Evolutionary conservation across 2,113 vertebrate species (phyloP).

Genomic region (Turnix velox): DNA sequence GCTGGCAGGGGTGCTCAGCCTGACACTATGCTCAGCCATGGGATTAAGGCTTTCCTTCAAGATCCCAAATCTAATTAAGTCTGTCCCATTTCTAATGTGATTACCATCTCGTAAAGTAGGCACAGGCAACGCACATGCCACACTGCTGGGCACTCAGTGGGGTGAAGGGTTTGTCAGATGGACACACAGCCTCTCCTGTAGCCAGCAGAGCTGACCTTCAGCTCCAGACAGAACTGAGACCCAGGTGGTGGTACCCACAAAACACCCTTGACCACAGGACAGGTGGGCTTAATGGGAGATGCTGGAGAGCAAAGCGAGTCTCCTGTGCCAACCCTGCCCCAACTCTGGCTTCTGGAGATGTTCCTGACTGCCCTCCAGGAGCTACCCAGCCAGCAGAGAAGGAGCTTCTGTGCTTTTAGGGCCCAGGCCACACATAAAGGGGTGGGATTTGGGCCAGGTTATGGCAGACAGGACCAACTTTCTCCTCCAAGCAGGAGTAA

Average conservation of each 20-base stretch:
- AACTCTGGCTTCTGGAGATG: not conserved
- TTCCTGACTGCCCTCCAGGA: not conserved
- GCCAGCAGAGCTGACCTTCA: not conserved
- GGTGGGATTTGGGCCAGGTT: not conserved
- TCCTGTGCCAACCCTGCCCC: not conserved
- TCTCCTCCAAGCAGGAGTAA: not conserved
- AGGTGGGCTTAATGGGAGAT: not conserved
- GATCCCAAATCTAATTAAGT: conserved; percentile 37
- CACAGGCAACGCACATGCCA: not conserved
- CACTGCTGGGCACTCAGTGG: not conserved
- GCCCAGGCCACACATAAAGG: not conserved
- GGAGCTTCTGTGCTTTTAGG: not conserved
- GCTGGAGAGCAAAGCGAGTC: not conserved
- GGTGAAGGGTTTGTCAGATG: not conserved
- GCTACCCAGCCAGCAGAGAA: not conserved
- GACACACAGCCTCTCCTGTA: not conserved
- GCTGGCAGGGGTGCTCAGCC: not conserved
- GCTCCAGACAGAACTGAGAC: not conserved
- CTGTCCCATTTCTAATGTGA: not conserved
- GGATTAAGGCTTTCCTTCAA: not conserved
- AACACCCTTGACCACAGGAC: fast-evolving
- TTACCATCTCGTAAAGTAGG: not conserved
- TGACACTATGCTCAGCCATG: not conserved
- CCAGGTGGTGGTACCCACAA: fast-evolving
- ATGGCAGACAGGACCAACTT: not conserved